A percentile compares a stretch with the other conserved stretches of the same genome.
These are phyloP conservation scores for Holcopasites calliopsidis DNA, from an alignment of 1,140 invertebrate genomes.

Conservation along the genomic window DNA sequence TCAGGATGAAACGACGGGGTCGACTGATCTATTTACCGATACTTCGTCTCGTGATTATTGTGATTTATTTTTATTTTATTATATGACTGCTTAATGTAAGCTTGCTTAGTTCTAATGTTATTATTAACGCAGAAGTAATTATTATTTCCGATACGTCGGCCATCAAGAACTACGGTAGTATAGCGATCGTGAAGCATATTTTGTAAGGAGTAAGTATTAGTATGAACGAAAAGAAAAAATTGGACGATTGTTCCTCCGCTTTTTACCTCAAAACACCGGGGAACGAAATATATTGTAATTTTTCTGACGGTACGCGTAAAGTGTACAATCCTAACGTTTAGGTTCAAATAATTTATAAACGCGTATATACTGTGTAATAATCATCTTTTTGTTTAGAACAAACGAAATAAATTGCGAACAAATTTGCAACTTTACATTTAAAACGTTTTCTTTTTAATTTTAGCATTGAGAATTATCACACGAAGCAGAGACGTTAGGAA, in stretches of 20 bases:
- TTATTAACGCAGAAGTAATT: too few relatives aligned
- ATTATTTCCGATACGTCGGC: too few relatives aligned
- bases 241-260: conserved; percentile 34
- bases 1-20: too few relatives aligned
- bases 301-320: conserved; percentile 29
- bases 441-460: not conserved
- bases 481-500: not conserved
- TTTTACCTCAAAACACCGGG: conserved; percentile 17
- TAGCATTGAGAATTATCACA: not conserved
- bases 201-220: conserved; percentile 19
- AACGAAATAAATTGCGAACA: not conserved
- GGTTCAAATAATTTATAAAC: conserved; percentile 19
- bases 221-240: conserved; percentile 4
- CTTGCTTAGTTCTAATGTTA: too few relatives aligned
- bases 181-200: not conserved
- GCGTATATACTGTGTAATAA: not conserved
- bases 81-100: too few relatives aligned
- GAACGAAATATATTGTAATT: conserved; percentile 21
- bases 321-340: not conserved
- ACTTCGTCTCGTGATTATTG: too few relatives aligned
- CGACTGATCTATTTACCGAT: too few relatives aligned
- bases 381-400: not conserved
- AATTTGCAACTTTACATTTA: not conserved
- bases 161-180: not conserved
- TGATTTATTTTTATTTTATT: too few relatives aligned